Evolutionary conservation across 1,140 invertebrate genomes (phyloP), one percentile per base, ranked within the genome.

Genomic region (Araneus ventricosus): DNA sequence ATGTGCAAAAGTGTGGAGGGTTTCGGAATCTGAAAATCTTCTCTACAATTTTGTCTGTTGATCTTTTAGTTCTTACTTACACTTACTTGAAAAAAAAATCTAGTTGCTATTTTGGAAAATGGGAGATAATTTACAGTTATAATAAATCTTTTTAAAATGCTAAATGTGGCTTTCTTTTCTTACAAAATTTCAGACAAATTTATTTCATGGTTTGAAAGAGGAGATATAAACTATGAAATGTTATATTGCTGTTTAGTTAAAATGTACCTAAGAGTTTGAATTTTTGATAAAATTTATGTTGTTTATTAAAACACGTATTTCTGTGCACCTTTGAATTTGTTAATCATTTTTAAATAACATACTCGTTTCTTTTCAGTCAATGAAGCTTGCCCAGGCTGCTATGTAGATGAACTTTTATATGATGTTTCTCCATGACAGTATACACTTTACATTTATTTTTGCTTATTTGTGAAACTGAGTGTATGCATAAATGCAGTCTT

Each of bases 301-400:
- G 7, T 14, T 4, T 67, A n/a, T 27, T 27, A 3, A 27, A n/a
- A 0, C 8, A n/a, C 6, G 0, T 0, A 63, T n/a, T n/a, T 63
- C 8, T n/a, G 10, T 7, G n/a, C 10, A 63, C 10, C 10, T 63
- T 27, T 67, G 27, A n/a, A 67, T 67, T 67, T 30, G 63, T n/a
- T 14, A 30, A 63, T 5, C 6, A 24, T 22, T 22, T 14, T 34
- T 34, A 37, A 20, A 75, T 34, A 20, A 70, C 4, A 37, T 75
- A 1, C 20, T 75, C 37, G 8, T 75, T 34, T 75, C 17, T 22
- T 75, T 75, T 75, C 27, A 93, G 92, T 88, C 85, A 4, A 88
- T 93, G 92, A 93, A 88, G 86, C 85, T 88, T 79, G 86, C 92
- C 57, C 92, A 93, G 61, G 86, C 92, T 34, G 85, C 92, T n/a